Base-by-base conservation (phyloP, 2,797 vertebrate genomes). In the Danio kyathit region DNA sequence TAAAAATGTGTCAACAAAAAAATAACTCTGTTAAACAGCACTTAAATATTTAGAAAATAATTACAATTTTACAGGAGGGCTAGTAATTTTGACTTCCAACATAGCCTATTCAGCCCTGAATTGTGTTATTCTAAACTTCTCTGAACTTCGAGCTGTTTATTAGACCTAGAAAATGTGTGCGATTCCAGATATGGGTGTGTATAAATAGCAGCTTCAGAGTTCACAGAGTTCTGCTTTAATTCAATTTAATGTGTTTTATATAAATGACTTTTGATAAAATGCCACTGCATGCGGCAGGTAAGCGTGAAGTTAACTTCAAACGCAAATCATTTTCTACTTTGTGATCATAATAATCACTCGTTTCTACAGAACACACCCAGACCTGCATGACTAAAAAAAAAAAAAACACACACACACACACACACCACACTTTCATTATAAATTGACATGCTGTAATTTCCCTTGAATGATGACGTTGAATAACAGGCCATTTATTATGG, bases 81-180 rank as follows among this genome's bases (percentile, higher is more conserved):
- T 46, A n/a, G n/a, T n/a, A n/a, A n/a, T 7, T 48, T 48, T 7
- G 46, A 7, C 46, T 7, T 48, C 29, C 29, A 29, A 3, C 3
- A 48, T 12, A 7, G 46, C 11, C 11, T 48, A 48, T 48, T 7
- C 61, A 61, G 21, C 83, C 8, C 38, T 57, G 78, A 87, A 87
- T 65, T 79, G 85, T 84, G 83, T 90, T 82, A 91, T 91, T 90
- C 81, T 84, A 79, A 92, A 88, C 83, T 86, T 75, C 57, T 66
- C 71, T 88, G 86, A 89, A 79, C 82, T 83, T 71, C 69, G 17
- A 83, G 82, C 88, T 72, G 88, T 89, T 88, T 86, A 83, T 81
- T 81, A 49, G 81, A 85, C 76, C 76, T 84, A 63, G 65, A 82
- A n/a, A 83, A 29, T 65, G 87, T 83, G 66, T 84, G 72, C 83